A percentile compares a stretch with the other conserved stretches of the same genome.
These are phyloP conservation scores for Oeneis ivallda DNA, from an alignment of 2,888 invertebrate species.

Conservation along the genomic window DNA sequence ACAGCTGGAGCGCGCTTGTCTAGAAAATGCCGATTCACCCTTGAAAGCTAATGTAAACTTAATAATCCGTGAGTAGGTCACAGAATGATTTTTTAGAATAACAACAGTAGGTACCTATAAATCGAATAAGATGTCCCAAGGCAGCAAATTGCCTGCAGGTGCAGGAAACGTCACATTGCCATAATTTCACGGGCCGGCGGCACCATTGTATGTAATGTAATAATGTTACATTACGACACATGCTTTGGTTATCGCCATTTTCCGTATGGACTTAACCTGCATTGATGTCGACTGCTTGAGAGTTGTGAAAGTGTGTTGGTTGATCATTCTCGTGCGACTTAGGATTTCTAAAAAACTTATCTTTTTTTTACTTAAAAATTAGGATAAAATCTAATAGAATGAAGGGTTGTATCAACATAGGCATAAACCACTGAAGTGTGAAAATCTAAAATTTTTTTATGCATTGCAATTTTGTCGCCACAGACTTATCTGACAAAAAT, in stretches of 20 bases:
- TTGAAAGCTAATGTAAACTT: neutral
- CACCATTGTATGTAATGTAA: slow-evolving; percentile 27
- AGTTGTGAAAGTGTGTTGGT: slow-evolving; percentile 16
- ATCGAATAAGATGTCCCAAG: slow-evolving; percentile 28
- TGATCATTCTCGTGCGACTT: neutral
- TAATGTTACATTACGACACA: slow-evolving; percentile 31
- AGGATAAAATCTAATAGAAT: too few species aligned
- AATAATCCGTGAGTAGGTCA: neutral
- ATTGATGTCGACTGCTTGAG: slow-evolving; percentile 3
- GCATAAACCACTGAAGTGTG: too few species aligned
- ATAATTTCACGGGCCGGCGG: slow-evolving; percentile 31
- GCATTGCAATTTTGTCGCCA: too few species aligned
- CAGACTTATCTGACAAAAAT: too few species aligned
- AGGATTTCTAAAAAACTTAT: neutral
- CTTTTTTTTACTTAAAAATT: too few species aligned
- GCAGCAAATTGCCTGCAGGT: slow-evolving; percentile 27
- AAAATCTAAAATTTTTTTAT: too few species aligned
- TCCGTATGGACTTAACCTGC: slow-evolving; percentile 29
- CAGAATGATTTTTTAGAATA: neutral
- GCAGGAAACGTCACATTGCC: slow-evolving; percentile 34
- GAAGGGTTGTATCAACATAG: too few species aligned
- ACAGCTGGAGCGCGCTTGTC: too few species aligned
- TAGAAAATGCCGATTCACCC: too few species aligned
- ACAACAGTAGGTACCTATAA: neutral
- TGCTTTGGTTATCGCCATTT: slow-evolving; percentile 21